Percentiles rank a stretch among this genome's conserved stretches.
Conservation (phyloP, 2,113 vertebrate genomes). For the Hypanus sabinus region DNA sequence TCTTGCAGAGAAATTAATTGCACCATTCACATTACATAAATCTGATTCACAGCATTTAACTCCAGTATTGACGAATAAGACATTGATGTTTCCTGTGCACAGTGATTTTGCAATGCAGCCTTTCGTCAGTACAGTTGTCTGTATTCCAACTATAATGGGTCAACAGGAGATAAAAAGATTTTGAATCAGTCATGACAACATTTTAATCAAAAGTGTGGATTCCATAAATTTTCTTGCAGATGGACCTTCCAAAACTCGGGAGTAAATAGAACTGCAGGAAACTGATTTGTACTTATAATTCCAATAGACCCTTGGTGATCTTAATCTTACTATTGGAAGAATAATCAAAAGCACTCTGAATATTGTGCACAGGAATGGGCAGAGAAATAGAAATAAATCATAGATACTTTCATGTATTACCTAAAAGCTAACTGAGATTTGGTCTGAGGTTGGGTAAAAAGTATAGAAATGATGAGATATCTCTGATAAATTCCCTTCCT, state of each 20-base stretch:
- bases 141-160: background rate
- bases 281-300: background rate
- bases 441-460: too few species aligned
- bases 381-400: background rate
- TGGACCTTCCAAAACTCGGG: background rate
- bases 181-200: background rate
- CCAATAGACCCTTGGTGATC: background rate
- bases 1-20: background rate
- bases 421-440: background rate
- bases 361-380: background rate
- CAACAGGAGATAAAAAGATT: background rate
- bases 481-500: too few species aligned
- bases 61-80: background rate
- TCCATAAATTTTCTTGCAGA: background rate
- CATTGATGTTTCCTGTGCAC: background rate
- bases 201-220: background rate
- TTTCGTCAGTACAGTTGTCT: background rate
- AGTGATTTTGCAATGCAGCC: background rate
- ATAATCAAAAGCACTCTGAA: background rate
- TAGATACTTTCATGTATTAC: background rate
- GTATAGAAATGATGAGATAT: too few species aligned
- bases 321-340: background rate
- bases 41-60: constrained; percentile 29
- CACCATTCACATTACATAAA: constrained; percentile 36
- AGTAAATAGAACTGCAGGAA: background rate